These are phyloP conservation scores for Patella pellucida DNA, from an alignment of 2,888 invertebrate species.

Conservation along the genomic window DNA sequence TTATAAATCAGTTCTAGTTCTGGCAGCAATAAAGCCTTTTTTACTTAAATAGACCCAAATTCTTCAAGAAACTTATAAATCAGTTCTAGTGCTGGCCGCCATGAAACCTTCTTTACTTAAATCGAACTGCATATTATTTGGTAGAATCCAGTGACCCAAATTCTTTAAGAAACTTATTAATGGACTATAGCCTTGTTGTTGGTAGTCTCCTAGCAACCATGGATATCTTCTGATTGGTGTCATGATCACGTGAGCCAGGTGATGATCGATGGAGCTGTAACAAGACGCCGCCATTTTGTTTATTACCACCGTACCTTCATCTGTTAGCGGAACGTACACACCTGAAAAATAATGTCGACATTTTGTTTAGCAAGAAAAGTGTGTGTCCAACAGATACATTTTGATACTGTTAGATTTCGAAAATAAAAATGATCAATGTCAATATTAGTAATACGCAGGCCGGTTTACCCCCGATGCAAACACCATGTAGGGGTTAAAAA, in stretches of 20 bases:
- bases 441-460: too few species aligned
- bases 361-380: too few species aligned
- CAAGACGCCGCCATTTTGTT: slow-evolving; percentile 46
- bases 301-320: slow-evolving; percentile 48
- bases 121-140: slow-evolving; percentile 15
- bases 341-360: slow-evolving; percentile 29
- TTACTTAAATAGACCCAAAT: neutral
- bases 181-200: slow-evolving; percentile 18
- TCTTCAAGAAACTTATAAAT: slow-evolving; percentile 14
- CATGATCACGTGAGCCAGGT: slow-evolving; percentile 35
- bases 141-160: slow-evolving; percentile 21
- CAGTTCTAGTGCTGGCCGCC: too few species aligned
- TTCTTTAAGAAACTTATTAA: slow-evolving; percentile 16
- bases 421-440: too few species aligned
- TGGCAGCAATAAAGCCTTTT: too few species aligned
- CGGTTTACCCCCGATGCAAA: too few species aligned
- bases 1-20: too few species aligned
- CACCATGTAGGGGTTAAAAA: too few species aligned
- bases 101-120: too few species aligned
- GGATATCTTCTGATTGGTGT: slow-evolving; percentile 39
- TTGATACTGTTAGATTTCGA: too few species aligned
- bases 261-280: slow-evolving; percentile 47
- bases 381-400: too few species aligned
- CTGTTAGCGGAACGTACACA: slow-evolving; percentile 50
- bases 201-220: slow-evolving; percentile 16